phyloP scores from a whole-genome alignment of 2,888 invertebrate genomes.

The Metacarcinus magister region DNA sequence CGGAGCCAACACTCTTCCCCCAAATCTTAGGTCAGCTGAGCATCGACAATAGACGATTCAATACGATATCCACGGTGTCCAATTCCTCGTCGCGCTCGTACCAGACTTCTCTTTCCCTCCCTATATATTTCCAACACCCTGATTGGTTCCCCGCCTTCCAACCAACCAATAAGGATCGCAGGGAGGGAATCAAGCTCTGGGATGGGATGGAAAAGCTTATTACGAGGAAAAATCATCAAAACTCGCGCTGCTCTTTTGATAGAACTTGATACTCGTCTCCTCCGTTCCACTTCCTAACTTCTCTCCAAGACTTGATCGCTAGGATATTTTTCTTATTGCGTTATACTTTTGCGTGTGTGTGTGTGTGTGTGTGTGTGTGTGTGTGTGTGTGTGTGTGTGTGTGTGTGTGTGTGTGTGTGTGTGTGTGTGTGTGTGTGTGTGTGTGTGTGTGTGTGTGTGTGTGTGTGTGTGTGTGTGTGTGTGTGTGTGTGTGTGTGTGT shows the following conservation, averaged over 20 bases:
- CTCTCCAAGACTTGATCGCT: neutral
- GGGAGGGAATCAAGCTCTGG: neutral
- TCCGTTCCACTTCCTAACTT: neutral
- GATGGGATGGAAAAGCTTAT: slow-evolving; percentile 2
- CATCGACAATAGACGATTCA: slow-evolving; percentile 22
- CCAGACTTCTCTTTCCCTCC: neutral
- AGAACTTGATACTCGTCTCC: neutral
- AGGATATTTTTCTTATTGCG: neutral
- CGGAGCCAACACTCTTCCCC: neutral
- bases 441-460: too few species aligned
- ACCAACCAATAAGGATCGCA: neutral
- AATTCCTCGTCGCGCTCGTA: neutral
- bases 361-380: too few species aligned
- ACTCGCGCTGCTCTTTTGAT: neutral
- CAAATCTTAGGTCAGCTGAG: slow-evolving; percentile 4
- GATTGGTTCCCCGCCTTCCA: neutral
- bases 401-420: too few species aligned
- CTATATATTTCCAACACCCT: neutral
- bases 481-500: too few species aligned
- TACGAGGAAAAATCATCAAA: neutral
- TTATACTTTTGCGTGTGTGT: too few species aligned
- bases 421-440: too few species aligned
- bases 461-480: too few species aligned
- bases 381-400: too few species aligned
- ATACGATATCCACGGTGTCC: neutral